Conservation (phyloP, 2,888 invertebrate species). For the Antheraea yamamai region DNA sequence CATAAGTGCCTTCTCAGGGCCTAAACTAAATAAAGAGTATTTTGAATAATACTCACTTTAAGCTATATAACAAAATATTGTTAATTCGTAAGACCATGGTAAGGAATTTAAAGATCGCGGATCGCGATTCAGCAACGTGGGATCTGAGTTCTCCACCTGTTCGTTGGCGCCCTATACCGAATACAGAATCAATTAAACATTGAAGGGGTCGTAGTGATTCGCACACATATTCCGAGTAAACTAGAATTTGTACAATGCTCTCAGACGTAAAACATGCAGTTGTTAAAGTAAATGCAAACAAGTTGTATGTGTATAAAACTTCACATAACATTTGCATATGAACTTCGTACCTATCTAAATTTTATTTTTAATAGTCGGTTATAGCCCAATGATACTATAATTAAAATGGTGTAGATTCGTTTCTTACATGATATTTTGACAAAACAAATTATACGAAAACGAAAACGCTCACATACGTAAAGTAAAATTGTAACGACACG, state of each 20-base stretch:
- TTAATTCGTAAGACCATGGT: conserved; percentile 25
- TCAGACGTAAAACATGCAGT: not conserved
- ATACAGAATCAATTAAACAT: conserved; percentile 33
- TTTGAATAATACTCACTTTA: no score
- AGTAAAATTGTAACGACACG: no score
- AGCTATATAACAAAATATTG: no score
- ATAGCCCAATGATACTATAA: no score
- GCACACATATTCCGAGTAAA: conserved; percentile 30
- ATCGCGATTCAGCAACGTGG: conserved; percentile 48
- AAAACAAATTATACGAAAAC: no score
- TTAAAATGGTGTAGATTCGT: no score
- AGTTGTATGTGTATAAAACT: not conserved
- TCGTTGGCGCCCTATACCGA: conserved; percentile 44
- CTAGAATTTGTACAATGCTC: conserved; percentile 17
- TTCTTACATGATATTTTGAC: no score
- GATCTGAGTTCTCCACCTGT: conserved; percentile 50
- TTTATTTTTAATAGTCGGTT: no score
- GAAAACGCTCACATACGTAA: no score
- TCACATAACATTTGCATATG: not conserved
- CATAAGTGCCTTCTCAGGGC: no score
- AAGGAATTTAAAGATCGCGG: conserved; percentile 42
- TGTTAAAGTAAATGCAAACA: not conserved
- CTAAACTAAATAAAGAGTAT: no score
- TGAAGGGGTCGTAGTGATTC: conserved; percentile 28
- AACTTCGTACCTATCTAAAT: no score